Conservation (phyloP, 1,140 invertebrate genomes). For the Patella vulgata region DNA sequence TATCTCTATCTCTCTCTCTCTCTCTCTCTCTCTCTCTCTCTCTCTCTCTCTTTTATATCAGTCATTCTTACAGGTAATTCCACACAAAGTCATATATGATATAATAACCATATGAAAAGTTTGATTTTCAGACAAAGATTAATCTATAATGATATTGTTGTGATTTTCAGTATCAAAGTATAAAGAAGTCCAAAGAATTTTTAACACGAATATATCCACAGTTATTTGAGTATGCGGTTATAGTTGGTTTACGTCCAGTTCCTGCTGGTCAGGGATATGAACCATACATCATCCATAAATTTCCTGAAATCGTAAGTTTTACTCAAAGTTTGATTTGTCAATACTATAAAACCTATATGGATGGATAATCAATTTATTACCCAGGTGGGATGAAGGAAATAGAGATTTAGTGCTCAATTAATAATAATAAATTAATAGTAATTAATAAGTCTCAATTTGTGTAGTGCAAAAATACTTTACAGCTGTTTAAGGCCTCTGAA, state of each 20-base stretch:
- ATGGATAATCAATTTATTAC: background rate
- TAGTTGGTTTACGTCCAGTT: conserved; percentile 51
- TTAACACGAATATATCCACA: conserved; percentile 53
- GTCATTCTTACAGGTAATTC: no score
- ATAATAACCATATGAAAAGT: no score
- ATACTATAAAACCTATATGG: background rate
- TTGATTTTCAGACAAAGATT: conserved; percentile 23
- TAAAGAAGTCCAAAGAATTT: conserved; percentile 31
- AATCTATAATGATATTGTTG: no score
- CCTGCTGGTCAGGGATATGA: conserved; percentile 37
- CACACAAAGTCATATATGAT: no score
- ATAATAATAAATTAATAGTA: no score
- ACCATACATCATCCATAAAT: conserved; percentile 61
- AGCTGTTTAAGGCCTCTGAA: no score
- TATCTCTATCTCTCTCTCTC: no score
- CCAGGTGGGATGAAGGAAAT: no score
- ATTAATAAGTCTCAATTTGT: no score
- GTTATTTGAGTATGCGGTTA: conserved; percentile 63
- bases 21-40: no score
- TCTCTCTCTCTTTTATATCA: no score
- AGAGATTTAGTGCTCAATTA: background rate
- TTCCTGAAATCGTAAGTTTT: conserved; percentile 59
- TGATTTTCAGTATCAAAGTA: conserved; percentile 35
- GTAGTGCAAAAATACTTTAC: no score
- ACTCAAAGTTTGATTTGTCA: background rate